These are phyloP conservation scores for Cephalopterus ornatus DNA, from an alignment of 2,113 vertebrate genomes.

Conservation along the genomic window DNA sequence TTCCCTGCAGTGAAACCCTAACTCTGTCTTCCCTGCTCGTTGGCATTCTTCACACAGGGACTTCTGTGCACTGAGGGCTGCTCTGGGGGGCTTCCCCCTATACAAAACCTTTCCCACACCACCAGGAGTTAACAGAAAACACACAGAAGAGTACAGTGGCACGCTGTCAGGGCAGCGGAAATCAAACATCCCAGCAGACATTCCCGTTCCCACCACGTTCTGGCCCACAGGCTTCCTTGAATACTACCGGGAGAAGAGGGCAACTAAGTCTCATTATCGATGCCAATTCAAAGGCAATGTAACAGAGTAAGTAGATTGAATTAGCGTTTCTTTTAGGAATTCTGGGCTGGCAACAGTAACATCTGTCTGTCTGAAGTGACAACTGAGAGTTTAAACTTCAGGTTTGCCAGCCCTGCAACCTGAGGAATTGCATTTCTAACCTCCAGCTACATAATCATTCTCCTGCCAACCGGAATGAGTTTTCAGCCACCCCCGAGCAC, in stretches of 20 bases:
- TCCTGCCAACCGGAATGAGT: not conserved
- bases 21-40: not conserved
- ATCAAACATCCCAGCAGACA: conserved; percentile 46
- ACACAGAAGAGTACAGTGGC: not conserved
- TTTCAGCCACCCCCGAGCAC: not conserved
- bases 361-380: not conserved
- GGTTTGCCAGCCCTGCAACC: not conserved
- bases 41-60: not conserved
- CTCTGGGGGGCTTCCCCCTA: not conserved
- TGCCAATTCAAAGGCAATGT: not conserved
- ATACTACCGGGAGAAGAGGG: not conserved
- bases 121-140: not conserved
- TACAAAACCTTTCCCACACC: not conserved
- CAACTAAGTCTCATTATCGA: not conserved
- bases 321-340: not conserved
- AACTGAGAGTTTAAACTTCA: not conserved
- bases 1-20: not conserved
- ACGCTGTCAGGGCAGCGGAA: not conserved
- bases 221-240: not conserved
- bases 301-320: not conserved
- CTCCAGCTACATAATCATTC: not conserved
- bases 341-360: not conserved
- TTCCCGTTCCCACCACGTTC: not conserved
- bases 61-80: not conserved
- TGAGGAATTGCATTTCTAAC: not conserved